Base-by-base conservation (phyloP, 2,888 invertebrate genomes). In the Euzophera pinguis region DNA sequence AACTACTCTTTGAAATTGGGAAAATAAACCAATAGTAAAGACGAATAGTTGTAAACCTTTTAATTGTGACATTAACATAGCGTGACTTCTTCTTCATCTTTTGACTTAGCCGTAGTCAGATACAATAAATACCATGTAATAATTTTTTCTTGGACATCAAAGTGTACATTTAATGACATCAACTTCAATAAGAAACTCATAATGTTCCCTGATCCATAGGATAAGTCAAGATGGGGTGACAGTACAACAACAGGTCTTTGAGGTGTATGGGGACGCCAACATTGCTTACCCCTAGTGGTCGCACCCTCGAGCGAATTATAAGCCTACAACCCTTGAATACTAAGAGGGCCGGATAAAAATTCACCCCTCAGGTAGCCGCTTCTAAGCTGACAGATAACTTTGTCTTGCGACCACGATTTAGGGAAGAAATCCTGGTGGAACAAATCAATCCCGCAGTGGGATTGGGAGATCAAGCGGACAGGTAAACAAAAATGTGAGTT, bases 351-450 rank as follows among this genome's bases (percentile, higher is more conserved):
- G 77, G 75, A 82, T 82, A 85, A 83, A 85, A 83, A 79, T 82
- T 78, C 80, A 77, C 79, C 80, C 81, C 75, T 76, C 77, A 83
- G 84, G 83, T 85, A 84, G 78, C 76, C 76, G 68, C 71, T 69
- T 66, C 73, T 85, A 86, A 85, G 84, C 80, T 78, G 82, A 81
- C 81, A 81, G 82, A 82, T 81, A 83, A 78, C 69, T 80, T 76
- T 61, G 72, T 71, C 69, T 73, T 65, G 65, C 66, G 65, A 71
- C 70, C 69, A 66, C 70, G 65, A 73, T 73, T 73, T 77, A 72
- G 68, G 77, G 69, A 74, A 69, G 70, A 78, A 78, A 81, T 78
- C 78, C 78, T 73, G 61, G 70, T 74, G 71, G 73, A 81, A 81
- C 79, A 77, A 84, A 86, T 84, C 81, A 81, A 82, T 81, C 81